Evolutionary conservation across 2,113 vertebrate species (phyloP).

Genomic region (Muntiacus reevesi): DNA sequence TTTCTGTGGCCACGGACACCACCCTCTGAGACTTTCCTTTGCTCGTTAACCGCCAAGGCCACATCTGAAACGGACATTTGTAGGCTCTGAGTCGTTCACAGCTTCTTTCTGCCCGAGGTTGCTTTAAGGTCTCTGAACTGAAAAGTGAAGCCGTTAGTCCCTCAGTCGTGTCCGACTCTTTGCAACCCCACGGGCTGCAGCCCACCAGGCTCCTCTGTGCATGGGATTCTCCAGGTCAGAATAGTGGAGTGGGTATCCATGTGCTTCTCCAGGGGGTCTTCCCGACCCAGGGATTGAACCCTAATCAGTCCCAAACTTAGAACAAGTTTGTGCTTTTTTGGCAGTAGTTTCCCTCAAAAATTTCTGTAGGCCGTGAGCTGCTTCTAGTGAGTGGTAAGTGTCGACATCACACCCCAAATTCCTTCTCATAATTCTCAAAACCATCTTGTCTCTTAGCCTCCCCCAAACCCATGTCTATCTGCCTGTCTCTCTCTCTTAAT

Average conservation of each 20-base stretch:
- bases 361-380: neutral
- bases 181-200: neutral
- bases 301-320: neutral
- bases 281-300: neutral
- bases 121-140: neutral
- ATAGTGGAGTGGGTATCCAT: neutral
- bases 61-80: neutral
- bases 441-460: neutral
- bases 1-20: neutral
- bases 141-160: neutral
- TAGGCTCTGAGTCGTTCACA: neutral
- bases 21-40: neutral
- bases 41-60: neutral
- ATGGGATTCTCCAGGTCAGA: neutral
- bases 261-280: neutral
- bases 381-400: neutral
- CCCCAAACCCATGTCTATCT: neutral
- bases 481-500: neutral
- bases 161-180: neutral
- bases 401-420: neutral
- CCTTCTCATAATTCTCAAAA: neutral
- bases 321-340: neutral
- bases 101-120: neutral
- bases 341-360: neutral
- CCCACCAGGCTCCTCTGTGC: neutral